A percentile compares a stretch with the other conserved stretches of the same genome.
Evolutionary conservation across 2,888 invertebrate species (phyloP).

Genomic region (Cephus spinipes): DNA sequence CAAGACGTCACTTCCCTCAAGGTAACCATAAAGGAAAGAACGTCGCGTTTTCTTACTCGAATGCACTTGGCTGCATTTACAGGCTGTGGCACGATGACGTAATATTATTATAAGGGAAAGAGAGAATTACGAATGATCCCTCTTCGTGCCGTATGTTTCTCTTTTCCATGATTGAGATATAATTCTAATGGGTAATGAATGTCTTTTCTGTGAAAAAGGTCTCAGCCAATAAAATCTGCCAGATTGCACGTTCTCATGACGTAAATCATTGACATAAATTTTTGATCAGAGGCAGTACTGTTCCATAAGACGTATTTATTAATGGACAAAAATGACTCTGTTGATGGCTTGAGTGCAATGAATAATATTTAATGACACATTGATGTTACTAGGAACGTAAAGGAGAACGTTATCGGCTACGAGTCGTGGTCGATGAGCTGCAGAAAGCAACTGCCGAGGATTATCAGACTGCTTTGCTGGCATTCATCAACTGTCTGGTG

Average conservation of each 20-base stretch:
- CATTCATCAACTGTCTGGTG: constrained; percentile 96
- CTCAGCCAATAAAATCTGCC: neutral
- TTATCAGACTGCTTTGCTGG: constrained; percentile 92
- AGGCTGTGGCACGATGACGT: neutral
- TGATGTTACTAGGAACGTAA: constrained; percentile 77
- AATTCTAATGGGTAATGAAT: neutral
- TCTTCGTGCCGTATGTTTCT: neutral
- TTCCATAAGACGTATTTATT: neutral
- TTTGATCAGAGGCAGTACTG: neutral
- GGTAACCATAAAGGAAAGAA: neutral
- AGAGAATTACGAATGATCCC: neutral
- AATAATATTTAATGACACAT: constrained; percentile 2
- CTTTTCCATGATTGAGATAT: neutral
- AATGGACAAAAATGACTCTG: neutral
- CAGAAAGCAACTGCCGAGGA: constrained; percentile 83
- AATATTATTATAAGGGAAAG: neutral
- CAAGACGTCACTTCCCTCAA: neutral
- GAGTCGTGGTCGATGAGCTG: constrained; percentile 89
- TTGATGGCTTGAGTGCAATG: neutral
- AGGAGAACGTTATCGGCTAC: constrained; percentile 89
- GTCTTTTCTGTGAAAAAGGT: neutral
- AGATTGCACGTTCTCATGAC: neutral
- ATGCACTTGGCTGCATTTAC: neutral
- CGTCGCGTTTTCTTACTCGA: neutral
- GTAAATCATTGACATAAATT: neutral